Evolutionary conservation across 1,140 invertebrate species (phyloP), one percentile per base, ranked within the genome.

Genomic region (Sycobia sp.): DNA sequence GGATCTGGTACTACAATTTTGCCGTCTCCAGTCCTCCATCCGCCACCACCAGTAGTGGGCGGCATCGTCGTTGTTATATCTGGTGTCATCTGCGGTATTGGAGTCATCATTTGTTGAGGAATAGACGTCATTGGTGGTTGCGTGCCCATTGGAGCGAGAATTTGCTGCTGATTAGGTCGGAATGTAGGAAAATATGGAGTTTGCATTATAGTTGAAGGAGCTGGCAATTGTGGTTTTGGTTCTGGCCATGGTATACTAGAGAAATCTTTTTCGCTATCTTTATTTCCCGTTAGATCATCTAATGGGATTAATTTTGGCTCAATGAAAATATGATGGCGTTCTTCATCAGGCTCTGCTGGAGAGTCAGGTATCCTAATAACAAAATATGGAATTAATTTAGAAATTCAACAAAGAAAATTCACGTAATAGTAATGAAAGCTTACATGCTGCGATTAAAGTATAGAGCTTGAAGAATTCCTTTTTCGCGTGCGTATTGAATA

Each of bases 221-320:
- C 74, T 20, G 84, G 83, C 10, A 86, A 58, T 39, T 76, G 74
- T 4, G 71, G 70, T 72, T 91, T 92, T 0, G 92, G 91, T 73
- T 93, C 91, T 1, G 92, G 92, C 91, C 91, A 94, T 3, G 90
- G 85, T 69, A 87, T 84, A 44, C 82, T 82, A 65, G 87, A 86
- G 70, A 89, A 90, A 72, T 93, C 91, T 69, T 88, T 90, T 20
- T 92, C 85, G 65, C 87, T 91, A 69, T 91, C 91, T 41, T 87
- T 87, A 73, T 89, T 91, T 2, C 90, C 91, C 0, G 90, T 89
- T 0, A 93, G 84, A 83, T 96, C 94, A 66, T 96, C 92, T 50
- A 96, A 79, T 5, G 95, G 94, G 80, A 97, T 96, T 8, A 87
- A 81, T 66, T 89, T 88, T 2, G 92, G 90, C 72, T 95, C 92